Conservation (phyloP, 2,113 vertebrate species). For the Manacus vitellinus region DNA sequence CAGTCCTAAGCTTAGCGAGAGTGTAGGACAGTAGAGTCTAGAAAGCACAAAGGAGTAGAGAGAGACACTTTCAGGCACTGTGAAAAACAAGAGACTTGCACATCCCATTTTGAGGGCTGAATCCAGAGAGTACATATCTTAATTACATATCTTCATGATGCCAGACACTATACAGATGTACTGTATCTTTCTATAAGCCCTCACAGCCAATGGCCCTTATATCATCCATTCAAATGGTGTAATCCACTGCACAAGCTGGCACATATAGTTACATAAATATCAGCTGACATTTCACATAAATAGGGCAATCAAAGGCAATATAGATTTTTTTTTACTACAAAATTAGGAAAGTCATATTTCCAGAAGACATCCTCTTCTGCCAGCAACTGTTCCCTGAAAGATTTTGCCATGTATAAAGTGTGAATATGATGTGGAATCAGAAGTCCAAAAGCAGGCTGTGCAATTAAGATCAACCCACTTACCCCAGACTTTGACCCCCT, state of each 20-base stretch:
- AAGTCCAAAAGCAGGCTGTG: not conserved
- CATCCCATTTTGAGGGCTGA: not conserved
- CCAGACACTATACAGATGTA: not conserved
- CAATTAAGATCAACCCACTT: not conserved
- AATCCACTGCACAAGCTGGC: not conserved
- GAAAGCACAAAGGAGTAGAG: not conserved
- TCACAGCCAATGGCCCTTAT: not conserved
- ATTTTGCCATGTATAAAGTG: not conserved
- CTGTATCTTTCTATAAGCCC: not conserved
- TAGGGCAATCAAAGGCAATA: not conserved
- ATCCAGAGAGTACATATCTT: not conserved
- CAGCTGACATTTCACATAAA: not conserved
- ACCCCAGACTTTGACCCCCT: not conserved
- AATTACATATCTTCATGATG: not conserved
- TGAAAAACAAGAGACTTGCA: not conserved
- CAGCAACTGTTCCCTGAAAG: not conserved
- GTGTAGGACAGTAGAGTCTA: fast-evolving
- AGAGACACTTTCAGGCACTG: not conserved
- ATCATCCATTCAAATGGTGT: not conserved
- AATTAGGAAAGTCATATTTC: not conserved
- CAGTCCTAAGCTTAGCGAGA: not conserved
- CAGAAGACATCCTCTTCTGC: not conserved
- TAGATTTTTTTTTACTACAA: not conserved
- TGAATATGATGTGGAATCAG: not conserved
- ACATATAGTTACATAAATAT: not conserved